Percentiles rank a stretch among this genome's conserved stretches.
Evolutionary conservation across 2,113 vertebrate species (phyloP).

Genomic region (Apeltes quadracus): DNA sequence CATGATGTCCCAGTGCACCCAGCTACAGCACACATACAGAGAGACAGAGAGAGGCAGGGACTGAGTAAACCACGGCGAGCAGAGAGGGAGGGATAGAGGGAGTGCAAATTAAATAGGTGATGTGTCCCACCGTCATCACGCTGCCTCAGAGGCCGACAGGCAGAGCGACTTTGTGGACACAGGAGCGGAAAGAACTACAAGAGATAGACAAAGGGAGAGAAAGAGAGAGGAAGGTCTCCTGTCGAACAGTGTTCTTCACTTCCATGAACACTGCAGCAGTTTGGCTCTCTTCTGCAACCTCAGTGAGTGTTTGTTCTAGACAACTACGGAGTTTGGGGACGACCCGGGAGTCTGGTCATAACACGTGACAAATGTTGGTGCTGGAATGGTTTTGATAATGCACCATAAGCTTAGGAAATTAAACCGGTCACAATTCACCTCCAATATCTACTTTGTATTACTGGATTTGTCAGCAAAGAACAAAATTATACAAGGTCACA

Average conservation of each 20-base stretch:
- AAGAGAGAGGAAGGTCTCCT: not conserved
- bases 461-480: not conserved
- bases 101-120: conserved; percentile 47
- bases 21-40: not conserved
- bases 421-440: too few relatives aligned
- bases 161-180: conserved; percentile 16
- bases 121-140: conserved; percentile 29
- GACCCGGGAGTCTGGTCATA: not conserved
- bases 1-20: conserved; percentile 56
- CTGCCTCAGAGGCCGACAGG: conserved; percentile 24
- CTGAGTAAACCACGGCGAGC: conserved; percentile 22
- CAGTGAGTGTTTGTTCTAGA: not conserved
- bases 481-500: not conserved
- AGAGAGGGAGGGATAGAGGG: not conserved
- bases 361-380: too few relatives aligned
- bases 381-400: too few relatives aligned
- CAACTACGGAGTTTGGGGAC: not conserved
- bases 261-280: not conserved
- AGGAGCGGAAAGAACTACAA: conserved; percentile 6
- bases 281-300: not conserved
- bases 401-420: too few relatives aligned
- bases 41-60: not conserved
- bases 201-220: not conserved
- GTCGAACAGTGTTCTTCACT: not conserved
- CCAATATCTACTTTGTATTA: not conserved